phyloP scores from a whole-genome alignment of 35 echinoderm and acorn worm species.

The Acanthaster planci region DNA sequence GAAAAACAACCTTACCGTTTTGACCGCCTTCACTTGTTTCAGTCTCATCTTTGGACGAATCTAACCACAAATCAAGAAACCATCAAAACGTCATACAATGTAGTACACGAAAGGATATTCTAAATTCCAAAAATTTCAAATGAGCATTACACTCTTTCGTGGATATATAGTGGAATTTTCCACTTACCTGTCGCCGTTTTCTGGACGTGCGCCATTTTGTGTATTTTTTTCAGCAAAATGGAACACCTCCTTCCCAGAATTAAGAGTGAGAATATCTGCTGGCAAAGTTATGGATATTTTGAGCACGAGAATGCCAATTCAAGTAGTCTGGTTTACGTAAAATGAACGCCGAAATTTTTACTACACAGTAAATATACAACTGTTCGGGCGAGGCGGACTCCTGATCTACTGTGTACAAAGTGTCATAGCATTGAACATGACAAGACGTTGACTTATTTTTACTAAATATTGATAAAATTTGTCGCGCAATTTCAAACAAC shows the following conservation, averaged over 20 bases:
- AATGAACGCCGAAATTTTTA: too few relatives aligned
- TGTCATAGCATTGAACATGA: too few relatives aligned
- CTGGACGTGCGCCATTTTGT: conserved; percentile 26
- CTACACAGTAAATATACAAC: too few relatives aligned
- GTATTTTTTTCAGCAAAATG: not conserved
- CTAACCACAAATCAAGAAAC: conserved; percentile 1
- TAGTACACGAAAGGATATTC: not conserved
- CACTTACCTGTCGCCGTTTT: conserved; percentile 9
- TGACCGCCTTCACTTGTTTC: conserved; percentile 1
- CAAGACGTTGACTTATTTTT: too few relatives aligned
- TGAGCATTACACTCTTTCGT: not conserved
- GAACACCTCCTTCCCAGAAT: not conserved
- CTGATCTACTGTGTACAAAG: too few relatives aligned
- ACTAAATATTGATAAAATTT: too few relatives aligned
- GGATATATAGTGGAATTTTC: not conserved
- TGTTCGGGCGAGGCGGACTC: too few relatives aligned
- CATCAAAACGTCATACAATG: not conserved
- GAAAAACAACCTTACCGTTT: not conserved
- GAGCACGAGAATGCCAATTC: too few relatives aligned
- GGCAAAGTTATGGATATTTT: too few relatives aligned
- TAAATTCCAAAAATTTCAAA: not conserved
- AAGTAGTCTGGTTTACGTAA: too few relatives aligned
- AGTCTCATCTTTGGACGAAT: conserved; percentile 17
- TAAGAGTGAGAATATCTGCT: too few relatives aligned
- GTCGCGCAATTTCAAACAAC: not conserved